Base-by-base conservation (phyloP, 2,888 invertebrate genomes). In the Gordius sp. region DNA sequence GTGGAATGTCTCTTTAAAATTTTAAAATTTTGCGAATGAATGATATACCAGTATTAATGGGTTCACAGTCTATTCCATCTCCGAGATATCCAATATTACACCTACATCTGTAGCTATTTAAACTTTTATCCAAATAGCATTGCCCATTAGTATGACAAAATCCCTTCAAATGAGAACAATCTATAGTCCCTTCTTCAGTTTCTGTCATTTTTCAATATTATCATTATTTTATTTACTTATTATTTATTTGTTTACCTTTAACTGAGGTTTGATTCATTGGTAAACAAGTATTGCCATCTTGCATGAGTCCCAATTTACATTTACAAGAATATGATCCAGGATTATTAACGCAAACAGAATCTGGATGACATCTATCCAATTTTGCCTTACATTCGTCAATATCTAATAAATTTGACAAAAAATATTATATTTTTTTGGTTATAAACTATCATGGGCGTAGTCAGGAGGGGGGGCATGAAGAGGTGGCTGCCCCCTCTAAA, bases 301-400 rank as follows among this genome's bases (percentile, higher is more conserved):
- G 13, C 20, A 28, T 16, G 58, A 52, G 2, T 4, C 82, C 83
- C 16, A 75, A 69, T 59, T 78, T 77, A 68, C 91, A 91, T 58
- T 75, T 74, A 65, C 91, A 91, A 33, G 74, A 72, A 67, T 81
- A 87, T 16, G 79, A 77, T 2, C 89, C 89, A 2, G 79, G 77
- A 58, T 76, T 75, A 67, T 91, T 91, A 59, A 76, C 72, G 66
- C 89, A 91, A 56, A 77, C 73, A 0, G 89, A 20, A 47, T 86
- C 79, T n/a, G 71, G 72, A 62, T 84, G 80, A 66, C 91, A 91
- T 61, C 79, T 78, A 66, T 84, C 79, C 23, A 76, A 76, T 16
- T 80, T 79, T 28, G 76, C 75, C 18, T 73, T 73, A 65, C 91
- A 91, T 69, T 91, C 91, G 66, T 91, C 81, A 58, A 85, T 75